Evolutionary conservation across 2,113 vertebrate species (phyloP).

Genomic region (Hydrochoerus hydrochaeris): DNA sequence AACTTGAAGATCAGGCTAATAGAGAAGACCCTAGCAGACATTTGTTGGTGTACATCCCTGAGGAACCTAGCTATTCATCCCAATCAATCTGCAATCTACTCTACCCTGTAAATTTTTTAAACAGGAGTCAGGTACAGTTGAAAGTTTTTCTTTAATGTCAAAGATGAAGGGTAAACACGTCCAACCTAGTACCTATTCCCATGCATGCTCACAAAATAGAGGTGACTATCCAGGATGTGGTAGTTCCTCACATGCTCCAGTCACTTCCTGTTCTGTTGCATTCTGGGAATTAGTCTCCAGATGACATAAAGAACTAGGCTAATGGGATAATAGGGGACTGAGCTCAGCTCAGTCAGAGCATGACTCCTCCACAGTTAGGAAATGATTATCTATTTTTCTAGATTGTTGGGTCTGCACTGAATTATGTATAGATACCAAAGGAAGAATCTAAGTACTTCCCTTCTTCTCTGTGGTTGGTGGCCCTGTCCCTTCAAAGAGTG

Average conservation of each 20-base stretch:
- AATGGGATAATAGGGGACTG: neutral
- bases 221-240: too few species aligned
- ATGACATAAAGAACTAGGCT: neutral
- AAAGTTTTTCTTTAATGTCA: neutral
- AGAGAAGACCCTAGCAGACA: neutral
- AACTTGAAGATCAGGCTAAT: neutral
- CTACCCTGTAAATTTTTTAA: neutral
- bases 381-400: slow-evolving; percentile 42
- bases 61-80: neutral
- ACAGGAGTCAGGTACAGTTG: neutral
- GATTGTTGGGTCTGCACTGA: slow-evolving; percentile 23
- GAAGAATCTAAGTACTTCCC: slow-evolving; percentile 41
- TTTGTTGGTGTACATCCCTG: neutral
- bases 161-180: neutral
- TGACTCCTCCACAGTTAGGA: neutral
- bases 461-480: slow-evolving; percentile 17
- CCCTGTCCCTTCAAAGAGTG: neutral
- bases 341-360: neutral
- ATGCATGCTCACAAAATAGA: neutral
- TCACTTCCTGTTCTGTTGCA: neutral
- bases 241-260: neutral
- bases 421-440: slow-evolving; percentile 32
- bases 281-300: neutral
- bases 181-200: neutral
- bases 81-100: neutral